These are phyloP conservation scores for Fopius arisanus DNA, from an alignment of 1,140 invertebrate genomes.

Conservation along the genomic window DNA sequence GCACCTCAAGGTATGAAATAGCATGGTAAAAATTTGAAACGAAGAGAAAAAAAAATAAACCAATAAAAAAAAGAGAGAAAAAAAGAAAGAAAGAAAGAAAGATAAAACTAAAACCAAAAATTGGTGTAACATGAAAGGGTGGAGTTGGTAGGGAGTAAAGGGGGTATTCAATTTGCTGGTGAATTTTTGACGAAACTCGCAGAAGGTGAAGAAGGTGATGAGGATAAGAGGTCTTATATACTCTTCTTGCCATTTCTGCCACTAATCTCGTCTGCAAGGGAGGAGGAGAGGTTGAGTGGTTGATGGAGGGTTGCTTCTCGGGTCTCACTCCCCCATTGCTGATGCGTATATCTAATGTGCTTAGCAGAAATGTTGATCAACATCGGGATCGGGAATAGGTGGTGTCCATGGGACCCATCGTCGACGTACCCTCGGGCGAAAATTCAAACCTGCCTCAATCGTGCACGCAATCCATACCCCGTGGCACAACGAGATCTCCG, in stretches of 20 bases:
- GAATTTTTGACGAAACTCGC: slow-evolving; percentile 19
- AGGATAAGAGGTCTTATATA: background rate
- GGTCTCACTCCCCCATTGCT: background rate
- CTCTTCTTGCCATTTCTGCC: slow-evolving; percentile 11
- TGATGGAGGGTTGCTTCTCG: background rate
- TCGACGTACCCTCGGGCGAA: slow-evolving; percentile 6
- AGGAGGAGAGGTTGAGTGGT: background rate
- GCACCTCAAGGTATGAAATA: slow-evolving; percentile 26
- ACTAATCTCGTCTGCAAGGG: background rate
- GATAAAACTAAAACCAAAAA: background rate
- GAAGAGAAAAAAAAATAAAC: background rate
- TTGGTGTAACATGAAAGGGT: background rate
- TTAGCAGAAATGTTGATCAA: slow-evolving; percentile 19
- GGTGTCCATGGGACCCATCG: background rate
- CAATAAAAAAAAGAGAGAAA: background rate
- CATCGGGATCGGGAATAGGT: background rate
- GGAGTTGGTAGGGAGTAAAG: slow-evolving; percentile 23
- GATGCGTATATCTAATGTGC: slow-evolving; percentile 3
- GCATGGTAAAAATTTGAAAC: background rate
- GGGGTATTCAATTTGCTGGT: slow-evolving; percentile 33
- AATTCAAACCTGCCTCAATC: slow-evolving; percentile 14
- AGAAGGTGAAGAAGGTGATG: slow-evolving; percentile 10
- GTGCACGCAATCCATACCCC: slow-evolving; percentile 20
- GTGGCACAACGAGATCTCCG: slow-evolving; percentile 4
- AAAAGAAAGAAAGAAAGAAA: background rate